A percentile compares a stretch with the other conserved stretches of the same genome.
phyloP scores from a whole-genome alignment of 1,140 invertebrate species.

The Subanguina moxae region DNA sequence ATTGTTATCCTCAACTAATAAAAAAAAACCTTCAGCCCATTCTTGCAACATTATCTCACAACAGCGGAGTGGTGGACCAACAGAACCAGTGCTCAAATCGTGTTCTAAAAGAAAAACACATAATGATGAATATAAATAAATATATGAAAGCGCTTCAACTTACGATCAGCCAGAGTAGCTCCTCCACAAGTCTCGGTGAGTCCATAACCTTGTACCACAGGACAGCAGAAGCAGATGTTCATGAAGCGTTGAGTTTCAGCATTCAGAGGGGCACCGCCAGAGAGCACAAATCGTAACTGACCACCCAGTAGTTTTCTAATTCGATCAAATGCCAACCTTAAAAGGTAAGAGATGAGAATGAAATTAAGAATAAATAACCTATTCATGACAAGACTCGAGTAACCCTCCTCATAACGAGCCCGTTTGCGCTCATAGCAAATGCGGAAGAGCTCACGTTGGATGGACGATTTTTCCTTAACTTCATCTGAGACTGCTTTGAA shows the following conservation, averaged over 20 bases:
- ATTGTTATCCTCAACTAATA: conserved; percentile 32
- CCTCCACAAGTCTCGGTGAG: conserved; percentile 92
- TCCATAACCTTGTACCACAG: conserved; percentile 89
- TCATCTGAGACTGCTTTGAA: conserved; percentile 60
- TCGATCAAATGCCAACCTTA: conserved; percentile 71
- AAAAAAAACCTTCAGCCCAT: conserved; percentile 81
- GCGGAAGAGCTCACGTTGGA: conserved; percentile 59
- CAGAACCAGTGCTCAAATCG: conserved; percentile 75
- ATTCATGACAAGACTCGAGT: conserved; percentile 77
- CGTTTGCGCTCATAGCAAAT: conserved; percentile 60
- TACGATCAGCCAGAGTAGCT: conserved; percentile 80
- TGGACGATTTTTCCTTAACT: conserved; percentile 46
- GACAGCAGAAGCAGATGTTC: conserved; percentile 82
- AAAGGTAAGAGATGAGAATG: conserved; percentile 21
- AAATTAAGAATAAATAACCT: conserved; percentile 56
- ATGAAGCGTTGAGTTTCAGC: conserved; percentile 91
- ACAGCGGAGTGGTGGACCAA: conserved; percentile 80
- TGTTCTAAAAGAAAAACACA: conserved; percentile 51
- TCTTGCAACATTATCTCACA: conserved; percentile 80
- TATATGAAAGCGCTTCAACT: no score
- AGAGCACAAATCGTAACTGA: conserved; percentile 76
- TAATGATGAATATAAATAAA: conserved; percentile 35
- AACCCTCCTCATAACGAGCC: conserved; percentile 72
- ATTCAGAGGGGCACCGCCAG: conserved; percentile 89
- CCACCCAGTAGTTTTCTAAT: conserved; percentile 80